Evolutionary conservation across 1,140 invertebrate genomes (phyloP), one percentile per base, ranked within the genome.

Genomic region (Riptortus pedestris): DNA sequence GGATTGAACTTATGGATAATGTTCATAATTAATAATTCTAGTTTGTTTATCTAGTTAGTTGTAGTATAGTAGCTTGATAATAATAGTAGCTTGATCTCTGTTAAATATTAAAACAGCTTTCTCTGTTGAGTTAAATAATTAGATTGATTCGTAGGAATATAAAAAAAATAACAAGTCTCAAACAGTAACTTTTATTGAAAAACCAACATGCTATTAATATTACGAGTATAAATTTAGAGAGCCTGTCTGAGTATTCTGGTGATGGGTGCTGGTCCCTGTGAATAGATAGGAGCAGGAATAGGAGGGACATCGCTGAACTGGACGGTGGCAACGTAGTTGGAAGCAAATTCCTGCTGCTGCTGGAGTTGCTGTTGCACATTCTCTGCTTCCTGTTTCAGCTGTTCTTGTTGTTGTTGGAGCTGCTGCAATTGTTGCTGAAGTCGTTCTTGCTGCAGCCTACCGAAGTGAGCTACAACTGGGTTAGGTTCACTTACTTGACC

Each of bases 291-390:
- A 28, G 67, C 64, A 2, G 61, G 45, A 63, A 71, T 69, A 9
- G 70, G 70, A 18, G 69, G 63, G 0, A 70, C 70, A 38, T 71
- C 69, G 20, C 63, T 63, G 67, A 70, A 70, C 57, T 68, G 69
- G 27, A 71, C 57, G 12, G 67, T 68, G 48, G 70, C 69, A 1
- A 67, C 62, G 60, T 62, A 62, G 22, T 45, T 45, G 33, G 60
- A 22, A 2, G 60, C 22, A n/a, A 11, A 20, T 14, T 18, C 3
- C n/a, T 45, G 38, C 11, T 45, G n/a, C 24, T 45, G 27, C 24
- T 62, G 45, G n/a, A 47, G 45, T 22, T 9, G 2, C 22, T 47
- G 45, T 47, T 47, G 45, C 11, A 20, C n/a, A 9, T 18, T 4
- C 22, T 47, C 45, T 22, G 22, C n/a, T 22, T 47, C 3, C 22